Base-by-base conservation (phyloP, 2,113 vertebrate species). In the Cochlearius cochlearius region DNA sequence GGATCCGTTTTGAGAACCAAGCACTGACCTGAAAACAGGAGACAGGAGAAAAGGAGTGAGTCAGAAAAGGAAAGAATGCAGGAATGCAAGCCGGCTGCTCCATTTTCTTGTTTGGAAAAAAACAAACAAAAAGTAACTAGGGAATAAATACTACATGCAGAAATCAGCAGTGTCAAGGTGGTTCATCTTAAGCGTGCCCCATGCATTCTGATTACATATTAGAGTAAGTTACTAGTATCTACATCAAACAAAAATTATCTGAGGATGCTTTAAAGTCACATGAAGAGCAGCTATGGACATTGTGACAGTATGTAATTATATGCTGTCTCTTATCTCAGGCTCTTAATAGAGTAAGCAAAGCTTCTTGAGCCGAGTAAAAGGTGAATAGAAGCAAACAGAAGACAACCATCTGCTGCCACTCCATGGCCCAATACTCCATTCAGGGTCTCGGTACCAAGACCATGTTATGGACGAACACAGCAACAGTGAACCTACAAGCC, bases 1-100 rank as follows among this genome's bases (percentile, higher is more conserved):
- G 98, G 78, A 99, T 98, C 82, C 98, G 99, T 89, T 97, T 99
- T 90, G 98, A 94, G 88, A 99, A 99, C 7, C 34, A 96, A 69
- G 97, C 85, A 29, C 94, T 98, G 92, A 99, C 97, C 99, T 99
- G 95, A 96, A 93, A 93, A 56, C 9, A 86, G 36, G 8, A 88
- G 30, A 88, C 20, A 88, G 7, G 59, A 71, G 26, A 79, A 75
- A 59, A 20, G 4, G 10, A 58, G 16, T 2, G 9, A 75, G 59
- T 50, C 11, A 72, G 41, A 58, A 73, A 76, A 83, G 9, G 38
- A 64, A 82, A 29, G 4, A 80, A 79, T 56, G 26, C 23, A 77
- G 72, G 34, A 81, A 77, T 4, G 7, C 11, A 60, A 76, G 82
- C 20, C 17, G 8, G 7, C 47, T 79, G 76, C 41, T 80, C 11